phyloP scores from a whole-genome alignment of 2,113 vertebrate species.

The Nesogale talazaci region DNA sequence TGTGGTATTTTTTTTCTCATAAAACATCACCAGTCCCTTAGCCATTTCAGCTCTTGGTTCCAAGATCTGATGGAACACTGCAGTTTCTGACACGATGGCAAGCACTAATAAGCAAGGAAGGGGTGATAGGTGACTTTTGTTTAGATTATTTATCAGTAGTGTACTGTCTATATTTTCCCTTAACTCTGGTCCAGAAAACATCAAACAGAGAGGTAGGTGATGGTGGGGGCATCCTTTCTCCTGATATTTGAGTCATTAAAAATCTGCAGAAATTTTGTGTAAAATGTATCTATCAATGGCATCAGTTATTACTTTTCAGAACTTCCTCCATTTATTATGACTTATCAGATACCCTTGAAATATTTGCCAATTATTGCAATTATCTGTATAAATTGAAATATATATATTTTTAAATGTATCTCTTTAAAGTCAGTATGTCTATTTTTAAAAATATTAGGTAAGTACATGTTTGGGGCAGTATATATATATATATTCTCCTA shows the following conservation, averaged over 20 bases:
- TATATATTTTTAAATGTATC: too few relatives aligned
- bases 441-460: neutral
- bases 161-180: neutral
- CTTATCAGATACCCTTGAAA: neutral
- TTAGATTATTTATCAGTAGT: neutral
- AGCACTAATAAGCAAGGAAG: neutral
- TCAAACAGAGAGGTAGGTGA: neutral
- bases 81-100: neutral
- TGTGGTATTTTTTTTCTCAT: neutral
- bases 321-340: neutral
- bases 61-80: neutral
- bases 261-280: neutral
- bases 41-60: neutral
- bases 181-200: neutral
- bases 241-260: constrained; percentile 35
- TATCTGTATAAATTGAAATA: constrained; percentile 3
- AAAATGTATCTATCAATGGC: neutral
- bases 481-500: neutral
- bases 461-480: neutral
- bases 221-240: neutral
- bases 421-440: neutral
- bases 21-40: neutral
- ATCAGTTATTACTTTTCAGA: neutral
- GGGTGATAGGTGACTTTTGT: neutral
- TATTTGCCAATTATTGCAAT: neutral